Base-by-base conservation (phyloP, 2,797 vertebrate genomes). In the Hoplostethus atlanticus region DNA sequence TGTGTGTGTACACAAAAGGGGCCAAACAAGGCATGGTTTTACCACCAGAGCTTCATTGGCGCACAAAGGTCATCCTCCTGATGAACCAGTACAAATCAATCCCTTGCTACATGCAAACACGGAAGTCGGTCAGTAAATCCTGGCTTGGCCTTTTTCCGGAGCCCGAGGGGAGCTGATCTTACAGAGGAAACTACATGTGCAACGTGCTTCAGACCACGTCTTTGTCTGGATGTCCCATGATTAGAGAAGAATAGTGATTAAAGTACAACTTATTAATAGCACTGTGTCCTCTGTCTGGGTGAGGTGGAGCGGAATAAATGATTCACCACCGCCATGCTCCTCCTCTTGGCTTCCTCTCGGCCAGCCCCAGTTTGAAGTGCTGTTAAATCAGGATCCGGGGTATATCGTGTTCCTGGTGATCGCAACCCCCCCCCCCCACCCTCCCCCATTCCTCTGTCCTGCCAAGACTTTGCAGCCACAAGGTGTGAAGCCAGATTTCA, bases 371-470 rank as follows among this genome's bases (percentile, higher is more conserved):
- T 88, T 85, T 87, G 64, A 85, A 86, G 91, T 79, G 90, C 83
- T 64, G 90, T 93, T 94, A 94, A 95, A 94, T 94, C 86, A 77
- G 93, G 90, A 84, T 67, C 52, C 84, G 68, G 58, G 48, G 21
- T 71, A 87, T 90, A 90, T 96, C 91, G 0, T 59, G 87, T 96
- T 95, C 88, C 92, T 81, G 85, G 74, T 81, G 93, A 92, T 95
- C 91, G 69, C 72, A 73, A 94, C 91, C 89, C 40, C 40, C 0
- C 34, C 36, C 36, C 91, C 89, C 40, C 40, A 3, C 34, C 36
- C 36, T 7, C 36, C 7, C 36, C 4, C 46, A 31, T 13, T 52
- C 6, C 25, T 62, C 25, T n/a, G 51, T 62, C 68, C 74, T 92
- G 93, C 93, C 93, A 93, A 82, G 86, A 91, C 74, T 84, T 68